Evolutionary conservation across 2,113 vertebrate genomes (phyloP).

Genomic region (Macrotus californicus): DNA sequence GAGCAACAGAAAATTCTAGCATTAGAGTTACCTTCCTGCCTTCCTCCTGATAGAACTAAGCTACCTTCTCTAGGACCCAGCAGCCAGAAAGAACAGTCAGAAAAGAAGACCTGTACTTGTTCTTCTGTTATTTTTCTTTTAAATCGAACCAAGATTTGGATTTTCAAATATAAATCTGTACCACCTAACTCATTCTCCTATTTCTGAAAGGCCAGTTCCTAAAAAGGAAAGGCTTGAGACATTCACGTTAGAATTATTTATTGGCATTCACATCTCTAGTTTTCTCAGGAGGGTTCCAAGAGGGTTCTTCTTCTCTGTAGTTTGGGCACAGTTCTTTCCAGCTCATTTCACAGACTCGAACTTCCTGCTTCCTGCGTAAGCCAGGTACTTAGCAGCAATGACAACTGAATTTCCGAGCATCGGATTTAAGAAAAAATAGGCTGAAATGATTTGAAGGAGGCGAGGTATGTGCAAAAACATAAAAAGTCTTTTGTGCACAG

Average conservation of each 20-base stretch:
- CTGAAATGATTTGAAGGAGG: constrained; percentile 34
- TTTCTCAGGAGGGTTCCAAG: background rate
- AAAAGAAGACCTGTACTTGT: background rate
- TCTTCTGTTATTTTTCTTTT: background rate
- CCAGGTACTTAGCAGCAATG: background rate
- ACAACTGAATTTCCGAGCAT: background rate
- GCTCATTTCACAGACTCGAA: background rate
- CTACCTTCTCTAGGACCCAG: background rate
- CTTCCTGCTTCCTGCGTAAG: background rate
- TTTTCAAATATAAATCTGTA: constrained; percentile 18
- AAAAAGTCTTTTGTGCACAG: constrained; percentile 44
- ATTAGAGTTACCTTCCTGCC: background rate
- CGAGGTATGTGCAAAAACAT: constrained; percentile 29
- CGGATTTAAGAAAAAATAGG: constrained; percentile 37
- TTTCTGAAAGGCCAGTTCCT: background rate
- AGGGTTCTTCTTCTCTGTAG: background rate
- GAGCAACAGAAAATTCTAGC: background rate
- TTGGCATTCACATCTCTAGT: background rate
- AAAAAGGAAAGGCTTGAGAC: constrained; percentile 30
- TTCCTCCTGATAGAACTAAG: rapidly evolving
- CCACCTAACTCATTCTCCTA: background rate
- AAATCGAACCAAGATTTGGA: constrained; percentile 7
- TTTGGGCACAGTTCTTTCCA: background rate
- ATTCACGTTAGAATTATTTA: background rate
- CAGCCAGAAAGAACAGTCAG: background rate